Evolutionary conservation across 2,888 invertebrate genomes (phyloP), one percentile per base, ranked within the genome.

Genomic region (Neuroscelio doddi): DNA sequence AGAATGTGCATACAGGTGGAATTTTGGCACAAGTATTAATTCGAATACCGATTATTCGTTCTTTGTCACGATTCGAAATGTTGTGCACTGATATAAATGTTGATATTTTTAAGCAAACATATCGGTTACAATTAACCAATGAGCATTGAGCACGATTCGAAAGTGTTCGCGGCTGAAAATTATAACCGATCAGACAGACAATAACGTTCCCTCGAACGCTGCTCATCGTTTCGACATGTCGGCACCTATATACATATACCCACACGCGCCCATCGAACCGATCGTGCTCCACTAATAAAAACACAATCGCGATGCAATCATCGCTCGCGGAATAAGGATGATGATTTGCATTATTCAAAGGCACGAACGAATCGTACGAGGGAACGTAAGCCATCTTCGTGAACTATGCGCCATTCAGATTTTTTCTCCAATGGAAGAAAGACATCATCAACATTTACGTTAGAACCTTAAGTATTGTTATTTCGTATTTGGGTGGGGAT

Each of bases 301-400:
- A 72, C 66, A 72, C 70, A 78, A 79, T 78, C 76, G 71, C 75
- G 74, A 72, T 75, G 73, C 78, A 78, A 78, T 77, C 77, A 79
- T 77, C 72, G 73, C 70, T 62, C 64, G 63, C 68, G 72, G 70
- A 71, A 70, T 68, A 74, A 68, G 69, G 68, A 73, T 71, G 68
- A 73, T 71, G 78, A 78, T 79, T 76, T 79, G 79, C 79, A 75
- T 74, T 77, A 78, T 79, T 79, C 73, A 70, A 66, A 61, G 63
- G 71, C 70, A 71, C 69, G 71, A 70, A 61, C 62, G 45, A 71
- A 66, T 71, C 66, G 62, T 68, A 68, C 52, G 62, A 57, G 52
- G 58, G 39, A 57, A 61, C 64, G 68, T 69, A 67, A 64, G 56
- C 58, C 63, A 69, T 69, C 69, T 61, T 46, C 63, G 53, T 56